phyloP scores from a whole-genome alignment of 2,113 vertebrate genomes.

The Empidonax traillii region DNA sequence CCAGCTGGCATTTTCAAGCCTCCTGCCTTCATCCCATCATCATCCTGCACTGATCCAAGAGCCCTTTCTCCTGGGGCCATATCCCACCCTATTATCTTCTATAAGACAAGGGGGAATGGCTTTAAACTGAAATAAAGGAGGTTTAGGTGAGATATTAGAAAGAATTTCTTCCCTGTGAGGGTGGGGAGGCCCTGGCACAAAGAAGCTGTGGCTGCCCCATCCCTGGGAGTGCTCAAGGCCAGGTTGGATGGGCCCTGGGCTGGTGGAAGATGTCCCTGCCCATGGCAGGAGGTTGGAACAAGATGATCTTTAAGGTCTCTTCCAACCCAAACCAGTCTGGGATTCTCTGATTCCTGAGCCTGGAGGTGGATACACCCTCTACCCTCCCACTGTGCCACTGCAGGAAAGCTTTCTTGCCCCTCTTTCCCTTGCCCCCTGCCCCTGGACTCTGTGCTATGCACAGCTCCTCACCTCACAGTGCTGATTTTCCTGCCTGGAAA shows the following conservation, averaged over 20 bases:
- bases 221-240: rapidly evolving
- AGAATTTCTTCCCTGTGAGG: rapidly evolving
- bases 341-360: background rate
- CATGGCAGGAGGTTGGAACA: rapidly evolving
- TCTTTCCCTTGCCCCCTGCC: background rate
- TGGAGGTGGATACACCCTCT: background rate
- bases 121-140: background rate
- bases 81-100: background rate
- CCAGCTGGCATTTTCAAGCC: background rate
- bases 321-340: background rate
- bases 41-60: background rate
- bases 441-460: rapidly evolving
- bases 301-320: background rate
- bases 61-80: background rate
- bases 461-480: background rate
- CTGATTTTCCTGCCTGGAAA: background rate
- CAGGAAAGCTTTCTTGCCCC: background rate
- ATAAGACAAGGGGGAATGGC: background rate
- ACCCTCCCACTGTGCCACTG: background rate
- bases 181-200: background rate
- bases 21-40: background rate
- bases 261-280: background rate
- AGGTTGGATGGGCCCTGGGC: rapidly evolving
- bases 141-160: background rate
- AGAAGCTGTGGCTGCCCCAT: background rate